Conservation (phyloP, 2,888 invertebrate species). For the Capitulum mitella region DNA sequence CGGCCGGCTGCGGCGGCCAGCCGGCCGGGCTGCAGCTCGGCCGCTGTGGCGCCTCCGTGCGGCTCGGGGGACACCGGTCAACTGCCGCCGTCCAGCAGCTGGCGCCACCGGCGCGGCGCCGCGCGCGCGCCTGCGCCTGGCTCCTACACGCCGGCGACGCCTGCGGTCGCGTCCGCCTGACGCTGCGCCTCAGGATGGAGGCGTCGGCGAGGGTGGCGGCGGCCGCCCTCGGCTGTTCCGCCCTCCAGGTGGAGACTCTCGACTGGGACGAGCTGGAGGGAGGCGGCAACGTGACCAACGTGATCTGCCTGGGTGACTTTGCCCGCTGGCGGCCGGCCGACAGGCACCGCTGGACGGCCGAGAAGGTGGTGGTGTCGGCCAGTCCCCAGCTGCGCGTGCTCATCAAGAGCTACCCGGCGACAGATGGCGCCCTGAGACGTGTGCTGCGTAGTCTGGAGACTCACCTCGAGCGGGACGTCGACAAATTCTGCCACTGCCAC, state of each 20-base stretch:
- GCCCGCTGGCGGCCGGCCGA: neutral
- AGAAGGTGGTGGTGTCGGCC: neutral
- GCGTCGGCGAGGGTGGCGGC: neutral
- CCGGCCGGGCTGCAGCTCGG: neutral
- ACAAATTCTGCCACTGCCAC: neutral
- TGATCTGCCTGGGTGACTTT: neutral
- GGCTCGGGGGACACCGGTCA: neutral
- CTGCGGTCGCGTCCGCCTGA: slow-evolving; percentile 5
- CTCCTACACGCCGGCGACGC: neutral
- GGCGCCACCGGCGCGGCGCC: neutral
- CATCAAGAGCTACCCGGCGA: neutral
- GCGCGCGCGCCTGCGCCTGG: neutral
- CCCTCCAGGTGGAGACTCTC: neutral
- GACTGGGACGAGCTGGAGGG: neutral
- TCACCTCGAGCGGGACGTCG: neutral
- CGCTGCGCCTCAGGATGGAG: neutral
- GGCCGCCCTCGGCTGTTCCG: neutral
- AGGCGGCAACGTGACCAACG: neutral
- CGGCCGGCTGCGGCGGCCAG: neutral
- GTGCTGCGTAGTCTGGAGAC: neutral
- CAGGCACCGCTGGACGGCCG: neutral
- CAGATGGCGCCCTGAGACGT: neutral
- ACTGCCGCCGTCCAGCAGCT: neutral
- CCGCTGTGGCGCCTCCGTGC: neutral
- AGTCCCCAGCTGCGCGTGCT: neutral